Evolutionary conservation across 2,113 vertebrate genomes (phyloP), one percentile per base, ranked within the genome.

Genomic region (Actenoides lindsayi): DNA sequence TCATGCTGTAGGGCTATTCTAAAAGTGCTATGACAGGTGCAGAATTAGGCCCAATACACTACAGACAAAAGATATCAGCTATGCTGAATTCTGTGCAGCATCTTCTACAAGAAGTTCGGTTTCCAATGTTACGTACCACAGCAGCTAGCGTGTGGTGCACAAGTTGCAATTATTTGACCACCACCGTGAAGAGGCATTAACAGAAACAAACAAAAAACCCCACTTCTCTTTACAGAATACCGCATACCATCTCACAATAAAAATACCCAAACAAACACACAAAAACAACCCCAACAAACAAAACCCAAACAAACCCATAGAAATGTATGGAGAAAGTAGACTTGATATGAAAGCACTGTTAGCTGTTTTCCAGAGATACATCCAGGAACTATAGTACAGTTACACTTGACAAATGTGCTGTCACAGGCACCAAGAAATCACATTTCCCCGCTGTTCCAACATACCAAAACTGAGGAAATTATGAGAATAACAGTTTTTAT

Each of bases 11-110:
- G 30, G 17, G 15, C 15, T 80, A 28, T 28, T 67, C 25, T 60
- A 2, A 23, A 70, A 54, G 35, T 5, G 16, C 21, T 25, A 1
- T 5, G 10, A n/a, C 24, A 71, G 16, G 5, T 8, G 7, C n/a
- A 71, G 44, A 68, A 64, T 24, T 18, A 57, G 14, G 44, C 3
- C 24, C 11, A 53, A 48, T 0, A 0, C 24, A 50, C 9, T 16
- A 5, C 31, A 63, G 51, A 19, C 11, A 85, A 48, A 54, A 54
- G 13, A 4, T 2, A 35, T 0, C 28, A 67, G 11, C 33, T 24
- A 8, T 16, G 15, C 39, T 7, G 7, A 81, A 48, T 37, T 57
- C 44, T 50, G 20, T 33, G n/a, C 35, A 78, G 30, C 23, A 46
- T 13, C 60, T 27, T 59, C 39, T 37, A n/a, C 42, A 17, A 31